phyloP scores from a whole-genome alignment of 2,888 invertebrate species.

The Nephrotoma appendiculata region DNA sequence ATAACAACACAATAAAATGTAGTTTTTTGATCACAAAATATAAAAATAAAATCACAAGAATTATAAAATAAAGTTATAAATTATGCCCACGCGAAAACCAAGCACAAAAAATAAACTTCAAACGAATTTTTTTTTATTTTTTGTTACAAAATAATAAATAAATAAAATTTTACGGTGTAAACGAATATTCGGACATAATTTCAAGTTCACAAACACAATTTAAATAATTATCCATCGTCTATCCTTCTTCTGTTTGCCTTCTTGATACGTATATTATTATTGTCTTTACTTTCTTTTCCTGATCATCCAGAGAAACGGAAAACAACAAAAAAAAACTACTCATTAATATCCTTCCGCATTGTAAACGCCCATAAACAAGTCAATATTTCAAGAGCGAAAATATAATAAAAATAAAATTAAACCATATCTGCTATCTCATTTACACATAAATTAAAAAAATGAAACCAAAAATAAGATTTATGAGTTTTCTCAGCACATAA shows the following conservation, averaged over 20 bases:
- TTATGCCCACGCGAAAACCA: slow-evolving; percentile 5
- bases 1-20: neutral
- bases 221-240: neutral
- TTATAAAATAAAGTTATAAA: slow-evolving; percentile 1
- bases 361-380: slow-evolving; percentile 33
- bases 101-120: neutral
- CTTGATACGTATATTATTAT: neutral
- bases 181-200: neutral
- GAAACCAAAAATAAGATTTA: neutral
- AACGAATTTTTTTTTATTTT: neutral
- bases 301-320: neutral
- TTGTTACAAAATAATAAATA: neutral
- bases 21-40: neutral
- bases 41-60: neutral
- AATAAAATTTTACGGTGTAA: neutral
- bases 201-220: slow-evolving; percentile 1
- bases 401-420: neutral
- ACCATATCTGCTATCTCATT: neutral
- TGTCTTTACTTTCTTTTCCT: neutral
- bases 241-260: neutral
- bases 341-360: slow-evolving; percentile 18
- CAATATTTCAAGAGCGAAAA: slow-evolving; percentile 14
- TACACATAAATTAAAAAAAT: neutral
- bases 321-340: slow-evolving; percentile 1
- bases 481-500: neutral